A percentile compares a stretch with the other conserved stretches of the same genome.
phyloP scores from a whole-genome alignment of 2,888 invertebrate genomes.

The Pilophorus perplexus region DNA sequence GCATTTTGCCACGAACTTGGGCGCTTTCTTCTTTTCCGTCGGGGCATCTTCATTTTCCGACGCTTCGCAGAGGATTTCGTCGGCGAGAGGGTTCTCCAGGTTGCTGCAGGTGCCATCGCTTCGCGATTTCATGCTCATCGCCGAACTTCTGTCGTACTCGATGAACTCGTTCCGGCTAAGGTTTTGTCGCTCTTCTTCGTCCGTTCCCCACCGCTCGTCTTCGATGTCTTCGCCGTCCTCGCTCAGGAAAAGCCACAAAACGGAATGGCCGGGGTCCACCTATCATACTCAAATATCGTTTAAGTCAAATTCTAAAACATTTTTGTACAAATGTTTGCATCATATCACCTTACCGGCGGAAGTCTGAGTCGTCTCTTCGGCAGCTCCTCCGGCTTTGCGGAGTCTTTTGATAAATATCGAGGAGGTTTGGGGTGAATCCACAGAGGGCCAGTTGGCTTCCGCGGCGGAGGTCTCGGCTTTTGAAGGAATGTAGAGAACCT shows the following conservation, averaged over 20 bases:
- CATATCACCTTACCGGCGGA: too few relatives aligned
- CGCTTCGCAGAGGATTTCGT: slow-evolving; percentile 8
- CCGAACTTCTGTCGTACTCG: slow-evolving; percentile 35
- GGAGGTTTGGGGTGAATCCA: slow-evolving; percentile 44
- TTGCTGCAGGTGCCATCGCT: slow-evolving; percentile 25
- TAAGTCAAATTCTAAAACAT: too few relatives aligned
- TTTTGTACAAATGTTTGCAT: too few relatives aligned
- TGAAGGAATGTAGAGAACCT: slow-evolving; percentile 74
- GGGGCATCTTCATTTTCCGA: slow-evolving; percentile 17
- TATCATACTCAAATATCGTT: too few relatives aligned
- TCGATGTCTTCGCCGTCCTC: slow-evolving; percentile 44
- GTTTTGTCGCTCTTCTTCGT: slow-evolving; percentile 43
- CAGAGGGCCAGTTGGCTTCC: slow-evolving; percentile 45
- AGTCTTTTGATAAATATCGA: slow-evolving; percentile 40
- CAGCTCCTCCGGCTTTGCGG: slow-evolving; percentile 31
- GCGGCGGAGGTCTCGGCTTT: slow-evolving; percentile 68
- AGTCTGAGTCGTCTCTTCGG: slow-evolving; percentile 28
- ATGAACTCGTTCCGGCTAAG: slow-evolving; percentile 41
- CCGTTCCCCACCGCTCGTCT: slow-evolving; percentile 44
- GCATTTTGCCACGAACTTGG: slow-evolving; percentile 29
- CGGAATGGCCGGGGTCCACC: slow-evolving; percentile 44
- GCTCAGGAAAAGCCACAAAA: slow-evolving; percentile 44
- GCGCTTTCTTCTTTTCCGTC: slow-evolving; percentile 20
- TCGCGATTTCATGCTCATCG: slow-evolving; percentile 36
- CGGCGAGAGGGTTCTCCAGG: neutral